Percentiles rank a stretch among this genome's conserved stretches.
Conservation (phyloP, 2,888 invertebrate species). For the Aspidiotus destructor region DNA sequence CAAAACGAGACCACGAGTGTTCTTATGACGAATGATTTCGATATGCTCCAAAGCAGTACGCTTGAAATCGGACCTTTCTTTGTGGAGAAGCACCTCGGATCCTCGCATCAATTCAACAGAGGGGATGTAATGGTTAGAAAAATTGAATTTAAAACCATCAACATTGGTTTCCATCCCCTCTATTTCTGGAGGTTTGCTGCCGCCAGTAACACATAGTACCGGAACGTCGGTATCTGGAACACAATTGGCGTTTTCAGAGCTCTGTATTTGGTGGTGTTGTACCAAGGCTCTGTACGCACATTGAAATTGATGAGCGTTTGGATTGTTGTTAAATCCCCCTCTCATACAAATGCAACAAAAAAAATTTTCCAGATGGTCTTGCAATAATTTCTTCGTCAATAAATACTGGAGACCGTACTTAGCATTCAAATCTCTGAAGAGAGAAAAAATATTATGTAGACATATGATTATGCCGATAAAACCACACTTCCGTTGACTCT, state of each 20-base stretch:
- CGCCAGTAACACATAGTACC: neutral
- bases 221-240: neutral
- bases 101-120: no score
- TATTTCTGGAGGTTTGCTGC: neutral
- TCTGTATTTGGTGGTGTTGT: neutral
- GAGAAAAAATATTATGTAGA: no score
- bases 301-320: neutral
- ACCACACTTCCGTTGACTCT: neutral
- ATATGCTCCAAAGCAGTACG: no score
- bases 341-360: neutral
- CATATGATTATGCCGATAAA: neutral
- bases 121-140: neutral
- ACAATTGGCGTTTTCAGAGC: constrained; percentile 2
- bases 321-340: neutral
- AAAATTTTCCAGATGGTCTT: neutral
- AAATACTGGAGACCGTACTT: neutral
- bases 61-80: no score
- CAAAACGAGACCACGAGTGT: no score
- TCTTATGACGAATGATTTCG: no score
- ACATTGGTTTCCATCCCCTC: neutral
- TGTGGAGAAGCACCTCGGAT: no score
- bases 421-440: no score
- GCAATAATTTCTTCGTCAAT: neutral
- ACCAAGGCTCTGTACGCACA: neutral
- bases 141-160: neutral